Percentiles rank a stretch among this genome's conserved stretches.
Evolutionary conservation across 2,888 invertebrate genomes (phyloP).

Genomic region (Chaetoderma sp.): DNA sequence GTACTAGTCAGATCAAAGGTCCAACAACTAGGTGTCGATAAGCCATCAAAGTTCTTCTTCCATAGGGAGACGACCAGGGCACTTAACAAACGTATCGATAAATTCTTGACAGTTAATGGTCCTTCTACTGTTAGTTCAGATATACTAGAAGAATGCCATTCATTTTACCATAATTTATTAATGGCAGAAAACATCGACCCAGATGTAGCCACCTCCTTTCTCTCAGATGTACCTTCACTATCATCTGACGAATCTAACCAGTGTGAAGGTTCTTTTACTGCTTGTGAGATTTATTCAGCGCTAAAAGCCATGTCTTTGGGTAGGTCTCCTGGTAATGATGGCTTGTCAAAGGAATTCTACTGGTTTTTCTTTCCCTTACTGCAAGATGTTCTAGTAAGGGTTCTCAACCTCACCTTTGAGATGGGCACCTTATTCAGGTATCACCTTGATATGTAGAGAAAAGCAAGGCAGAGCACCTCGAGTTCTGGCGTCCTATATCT

Average conservation of each 20-base stretch:
- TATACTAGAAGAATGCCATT: no score
- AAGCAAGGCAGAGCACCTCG: slow-evolving; percentile 23
- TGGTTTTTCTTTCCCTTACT: slow-evolving; percentile 5
- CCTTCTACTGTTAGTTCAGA: no score
- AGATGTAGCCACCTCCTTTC: no score
- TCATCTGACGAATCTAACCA: not conserved
- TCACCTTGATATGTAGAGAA: slow-evolving; percentile 39
- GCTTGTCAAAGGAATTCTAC: slow-evolving; percentile 13
- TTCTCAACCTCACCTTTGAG: slow-evolving; percentile 1
- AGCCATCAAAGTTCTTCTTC: slow-evolving; percentile 10
- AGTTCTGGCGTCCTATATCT: slow-evolving; percentile 42
- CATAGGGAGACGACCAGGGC: not conserved
- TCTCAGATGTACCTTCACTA: slow-evolving; percentile 8
- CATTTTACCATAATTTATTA: no score
- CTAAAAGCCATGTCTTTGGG: slow-evolving; percentile 1
- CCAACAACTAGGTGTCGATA: not conserved
- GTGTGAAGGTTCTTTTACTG: not conserved
- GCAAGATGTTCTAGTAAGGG: not conserved
- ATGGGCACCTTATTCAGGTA: not conserved
- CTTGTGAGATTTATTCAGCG: slow-evolving; percentile 1
- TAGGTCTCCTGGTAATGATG: slow-evolving; percentile 11
- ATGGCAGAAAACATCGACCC: no score
- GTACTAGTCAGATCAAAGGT: not conserved
- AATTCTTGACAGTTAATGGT: no score
- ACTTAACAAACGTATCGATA: not conserved